These are phyloP conservation scores for Tortrix viridana DNA, from an alignment of 2,888 invertebrate species.

Conservation along the genomic window DNA sequence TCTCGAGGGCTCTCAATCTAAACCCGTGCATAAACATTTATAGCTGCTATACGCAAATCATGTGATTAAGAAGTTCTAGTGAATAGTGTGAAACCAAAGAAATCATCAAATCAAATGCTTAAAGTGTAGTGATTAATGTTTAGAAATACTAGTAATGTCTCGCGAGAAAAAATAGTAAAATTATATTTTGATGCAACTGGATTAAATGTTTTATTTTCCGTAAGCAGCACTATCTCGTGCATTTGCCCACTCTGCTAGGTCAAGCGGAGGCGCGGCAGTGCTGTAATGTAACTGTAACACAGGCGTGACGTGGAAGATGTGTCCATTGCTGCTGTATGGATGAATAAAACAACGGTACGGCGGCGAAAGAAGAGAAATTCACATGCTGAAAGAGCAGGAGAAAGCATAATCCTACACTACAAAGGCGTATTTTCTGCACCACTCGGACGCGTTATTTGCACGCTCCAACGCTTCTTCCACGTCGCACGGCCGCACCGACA, in stretches of 20 bases:
- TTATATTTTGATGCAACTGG: constrained; percentile 3
- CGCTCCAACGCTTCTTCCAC: no score
- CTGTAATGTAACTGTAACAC: no score
- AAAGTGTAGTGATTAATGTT: constrained; percentile 5
- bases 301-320: no score
- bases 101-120: not conserved
- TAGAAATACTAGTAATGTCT: constrained; percentile 6
- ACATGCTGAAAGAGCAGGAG: no score
- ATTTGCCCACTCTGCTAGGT: not conserved
- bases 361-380: no score
- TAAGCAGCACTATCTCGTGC: not conserved
- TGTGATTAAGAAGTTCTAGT: constrained; percentile 50
- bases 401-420: no score
- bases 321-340: no score
- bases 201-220: not conserved
- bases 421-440: no score
- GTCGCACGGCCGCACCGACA: no score
- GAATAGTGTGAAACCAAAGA: constrained; percentile 6
- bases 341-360: no score
- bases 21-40: constrained; percentile 78
- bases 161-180: constrained; percentile 4
- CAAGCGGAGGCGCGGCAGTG: no score
- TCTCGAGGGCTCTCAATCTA: constrained; percentile 55
- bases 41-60: constrained; percentile 76
- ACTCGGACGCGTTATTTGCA: no score